A percentile compares a stretch with the other conserved stretches of the same genome.
These are phyloP conservation scores for Cylindroiulus punctatus DNA, from an alignment of 2,888 invertebrate genomes.

Conservation along the genomic window DNA sequence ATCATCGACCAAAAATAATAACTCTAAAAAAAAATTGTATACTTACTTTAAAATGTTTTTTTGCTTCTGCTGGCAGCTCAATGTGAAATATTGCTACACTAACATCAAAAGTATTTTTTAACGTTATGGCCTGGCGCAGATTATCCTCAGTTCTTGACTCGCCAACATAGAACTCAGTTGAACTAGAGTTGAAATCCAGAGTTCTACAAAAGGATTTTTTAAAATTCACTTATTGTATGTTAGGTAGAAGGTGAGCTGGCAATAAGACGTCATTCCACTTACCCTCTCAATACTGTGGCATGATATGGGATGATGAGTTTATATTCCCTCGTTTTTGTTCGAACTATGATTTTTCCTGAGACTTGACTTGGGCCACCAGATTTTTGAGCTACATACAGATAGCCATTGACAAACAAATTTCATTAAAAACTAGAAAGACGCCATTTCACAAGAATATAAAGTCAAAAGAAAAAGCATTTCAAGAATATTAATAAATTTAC, in stretches of 20 bases:
- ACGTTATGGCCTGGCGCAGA: slow-evolving; percentile 69
- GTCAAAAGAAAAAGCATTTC: too few relatives aligned
- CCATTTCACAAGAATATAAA: too few relatives aligned
- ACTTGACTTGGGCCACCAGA: slow-evolving; percentile 65
- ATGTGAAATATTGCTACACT: slow-evolving; percentile 79
- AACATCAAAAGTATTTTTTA: slow-evolving; percentile 79
- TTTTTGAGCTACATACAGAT: slow-evolving; percentile 65
- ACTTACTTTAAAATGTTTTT: slow-evolving; percentile 73
- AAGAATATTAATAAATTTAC: neutral
- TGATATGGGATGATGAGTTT: slow-evolving; percentile 75
- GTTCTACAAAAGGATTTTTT: slow-evolving; percentile 63
- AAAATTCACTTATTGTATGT: neutral
- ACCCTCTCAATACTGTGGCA: slow-evolving; percentile 62
- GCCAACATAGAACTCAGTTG: slow-evolving; percentile 67
- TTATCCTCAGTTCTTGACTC: slow-evolving; percentile 62
- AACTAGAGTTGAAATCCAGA: slow-evolving; percentile 66
- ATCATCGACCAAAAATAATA: neutral
- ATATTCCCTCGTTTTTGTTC: slow-evolving; percentile 68
- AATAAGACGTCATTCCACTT: slow-evolving; percentile 53
- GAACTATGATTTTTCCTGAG: slow-evolving; percentile 68
- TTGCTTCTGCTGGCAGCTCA: slow-evolving; percentile 73
- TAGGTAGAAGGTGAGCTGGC: neutral
- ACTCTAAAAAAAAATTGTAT: neutral
- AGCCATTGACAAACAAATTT: neutral
- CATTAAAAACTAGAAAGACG: too few relatives aligned